phyloP scores from a whole-genome alignment of 2,113 vertebrate genomes.

The Spizaetus ornatus region DNA sequence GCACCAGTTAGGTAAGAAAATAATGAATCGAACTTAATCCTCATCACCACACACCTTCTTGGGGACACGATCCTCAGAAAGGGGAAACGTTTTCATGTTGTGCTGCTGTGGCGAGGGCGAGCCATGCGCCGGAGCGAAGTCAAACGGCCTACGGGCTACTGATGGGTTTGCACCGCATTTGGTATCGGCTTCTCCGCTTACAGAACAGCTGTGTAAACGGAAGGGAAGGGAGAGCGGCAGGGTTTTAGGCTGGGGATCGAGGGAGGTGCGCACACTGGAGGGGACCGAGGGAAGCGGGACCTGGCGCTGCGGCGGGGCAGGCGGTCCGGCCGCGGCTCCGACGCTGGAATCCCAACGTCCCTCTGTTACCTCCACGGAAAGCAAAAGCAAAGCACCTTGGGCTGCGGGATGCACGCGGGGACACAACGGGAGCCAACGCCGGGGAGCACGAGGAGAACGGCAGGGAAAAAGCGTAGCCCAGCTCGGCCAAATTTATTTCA shows the following conservation, averaged over 20 bases:
- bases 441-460: background rate
- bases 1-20: background rate
- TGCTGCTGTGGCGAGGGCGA: background rate
- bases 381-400: background rate
- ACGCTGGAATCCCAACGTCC: background rate
- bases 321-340: fast-evolving
- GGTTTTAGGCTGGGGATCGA: background rate
- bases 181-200: background rate
- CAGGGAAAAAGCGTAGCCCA: fast-evolving
- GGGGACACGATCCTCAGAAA: background rate
- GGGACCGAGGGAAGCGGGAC: background rate
- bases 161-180: background rate
- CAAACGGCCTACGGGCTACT: background rate
- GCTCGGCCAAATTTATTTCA: background rate
- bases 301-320: background rate
- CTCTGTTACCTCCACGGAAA: background rate
- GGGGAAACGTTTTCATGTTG: background rate
- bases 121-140: background rate
- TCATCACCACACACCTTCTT: background rate
- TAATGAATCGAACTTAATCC: background rate
- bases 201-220: slow-evolving; percentile 1
- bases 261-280: background rate
- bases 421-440: fast-evolving
- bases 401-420: fast-evolving
- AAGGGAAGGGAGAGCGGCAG: background rate